Evolutionary conservation across 2,797 vertebrate species (phyloP).

Genomic region (Pelobates cultripes): DNA sequence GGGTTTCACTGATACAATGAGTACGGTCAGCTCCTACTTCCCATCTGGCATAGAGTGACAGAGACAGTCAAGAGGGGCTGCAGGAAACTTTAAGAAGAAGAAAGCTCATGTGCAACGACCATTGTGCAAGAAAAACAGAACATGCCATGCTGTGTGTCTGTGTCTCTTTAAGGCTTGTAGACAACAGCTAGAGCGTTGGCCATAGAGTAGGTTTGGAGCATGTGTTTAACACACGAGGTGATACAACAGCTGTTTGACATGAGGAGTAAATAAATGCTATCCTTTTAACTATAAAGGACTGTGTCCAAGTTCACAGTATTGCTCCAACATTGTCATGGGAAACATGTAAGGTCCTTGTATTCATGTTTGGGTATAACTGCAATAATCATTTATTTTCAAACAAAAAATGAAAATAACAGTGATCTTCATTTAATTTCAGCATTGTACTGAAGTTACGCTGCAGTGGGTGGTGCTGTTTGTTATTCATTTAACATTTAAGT

Average conservation of each 20-base stretch:
- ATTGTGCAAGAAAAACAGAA: slow-evolving; percentile 78
- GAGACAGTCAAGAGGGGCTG: slow-evolving; percentile 77
- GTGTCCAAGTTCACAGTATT: background rate
- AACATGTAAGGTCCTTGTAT: no score
- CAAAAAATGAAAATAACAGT: no score
- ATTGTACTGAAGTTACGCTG: no score
- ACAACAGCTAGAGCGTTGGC: slow-evolving; percentile 75
- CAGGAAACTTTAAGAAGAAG: slow-evolving; percentile 78
- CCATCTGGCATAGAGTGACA: slow-evolving; percentile 96
- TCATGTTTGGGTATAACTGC: no score
- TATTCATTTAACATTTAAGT: no score
- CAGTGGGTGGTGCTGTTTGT: no score
- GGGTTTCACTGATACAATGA: slow-evolving; percentile 93
- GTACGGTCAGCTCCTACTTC: slow-evolving; percentile 94
- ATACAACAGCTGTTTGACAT: slow-evolving; percentile 72
- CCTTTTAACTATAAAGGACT: background rate
- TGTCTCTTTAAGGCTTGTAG: slow-evolving; percentile 67
- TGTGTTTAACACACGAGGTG: slow-evolving; percentile 70
- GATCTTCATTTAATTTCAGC: no score
- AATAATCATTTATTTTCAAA: no score
- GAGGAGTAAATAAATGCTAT: background rate
- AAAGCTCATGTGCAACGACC: slow-evolving; percentile 75
- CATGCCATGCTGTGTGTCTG: slow-evolving; percentile 74
- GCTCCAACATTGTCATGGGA: background rate
- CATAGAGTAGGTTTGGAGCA: slow-evolving; percentile 71